A percentile compares a stretch with the other conserved stretches of the same genome.
Conservation (phyloP, 1,140 invertebrate species). For the Sitophilus oryzae region DNA sequence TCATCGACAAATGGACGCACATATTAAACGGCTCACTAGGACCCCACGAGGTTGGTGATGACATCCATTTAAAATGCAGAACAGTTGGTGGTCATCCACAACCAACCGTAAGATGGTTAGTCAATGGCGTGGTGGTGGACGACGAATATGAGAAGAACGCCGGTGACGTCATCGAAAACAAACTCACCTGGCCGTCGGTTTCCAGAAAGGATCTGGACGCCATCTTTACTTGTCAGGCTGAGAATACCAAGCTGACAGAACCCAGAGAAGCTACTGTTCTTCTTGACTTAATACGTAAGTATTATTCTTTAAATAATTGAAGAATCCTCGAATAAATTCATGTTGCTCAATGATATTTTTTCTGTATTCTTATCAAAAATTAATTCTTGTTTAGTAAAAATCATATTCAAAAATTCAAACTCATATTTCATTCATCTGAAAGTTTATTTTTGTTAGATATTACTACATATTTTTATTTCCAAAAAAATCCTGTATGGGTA, state of each 20-base stretch:
- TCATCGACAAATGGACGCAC: conserved; percentile 70
- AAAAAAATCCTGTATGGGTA: no score
- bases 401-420: no score
- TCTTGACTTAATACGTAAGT: conserved; percentile 80
- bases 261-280: conserved; percentile 67
- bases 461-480: no score
- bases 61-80: conserved; percentile 58
- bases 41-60: conserved; percentile 70
- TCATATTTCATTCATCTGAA: no score
- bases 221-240: conserved; percentile 77
- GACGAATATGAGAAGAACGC: conserved; percentile 75
- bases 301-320: conserved; percentile 1
- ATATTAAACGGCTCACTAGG: conserved; percentile 67
- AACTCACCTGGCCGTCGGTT: conserved; percentile 66
- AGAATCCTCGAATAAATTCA: background rate
- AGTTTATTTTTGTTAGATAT: no score
- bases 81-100: conserved; percentile 59
- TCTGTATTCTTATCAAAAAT: no score
- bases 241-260: conserved; percentile 72
- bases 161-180: conserved; percentile 79
- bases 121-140: conserved; percentile 70
- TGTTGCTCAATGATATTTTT: background rate
- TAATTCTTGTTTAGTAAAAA: no score
- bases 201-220: conserved; percentile 72
- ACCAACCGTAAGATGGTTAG: conserved; percentile 61